Evolutionary conservation across 2,888 invertebrate species (phyloP).

Genomic region (Eurytoma californica): DNA sequence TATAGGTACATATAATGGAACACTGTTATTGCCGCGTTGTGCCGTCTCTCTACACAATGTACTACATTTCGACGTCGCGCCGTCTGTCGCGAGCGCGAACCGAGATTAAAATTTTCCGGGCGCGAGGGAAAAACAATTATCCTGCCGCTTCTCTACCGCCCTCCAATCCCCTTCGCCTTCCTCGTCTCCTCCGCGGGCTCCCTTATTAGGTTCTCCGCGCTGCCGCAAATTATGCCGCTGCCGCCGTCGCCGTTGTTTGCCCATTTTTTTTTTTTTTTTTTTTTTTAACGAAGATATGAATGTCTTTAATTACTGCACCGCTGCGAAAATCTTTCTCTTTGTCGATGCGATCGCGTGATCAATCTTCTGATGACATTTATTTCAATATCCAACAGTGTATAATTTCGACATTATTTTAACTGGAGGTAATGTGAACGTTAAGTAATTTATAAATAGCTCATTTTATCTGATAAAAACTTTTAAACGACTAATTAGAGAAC

Average conservation of each 20-base stretch:
- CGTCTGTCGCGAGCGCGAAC: conserved; percentile 56
- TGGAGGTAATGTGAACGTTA: too few species aligned
- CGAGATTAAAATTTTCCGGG: conserved; percentile 70
- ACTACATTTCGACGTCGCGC: conserved; percentile 61
- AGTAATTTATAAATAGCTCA: too few species aligned
- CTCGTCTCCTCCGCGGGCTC: conserved; percentile 8
- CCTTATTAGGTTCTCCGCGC: conserved; percentile 31
- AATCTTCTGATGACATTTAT: too few species aligned
- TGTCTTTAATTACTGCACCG: not conserved
- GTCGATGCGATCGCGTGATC: too few species aligned
- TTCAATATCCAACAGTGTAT: too few species aligned
- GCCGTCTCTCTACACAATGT: conserved; percentile 69
- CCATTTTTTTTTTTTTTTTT: not conserved
- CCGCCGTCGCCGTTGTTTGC: not conserved
- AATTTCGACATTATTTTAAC: too few species aligned
- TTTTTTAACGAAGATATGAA: not conserved
- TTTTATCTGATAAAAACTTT: too few species aligned
- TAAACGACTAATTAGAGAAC: too few species aligned
- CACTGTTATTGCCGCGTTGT: conserved; percentile 73
- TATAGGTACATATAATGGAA: conserved; percentile 69
- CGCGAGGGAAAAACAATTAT: conserved; percentile 57
- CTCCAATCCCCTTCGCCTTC: not conserved
- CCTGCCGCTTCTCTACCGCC: conserved; percentile 25
- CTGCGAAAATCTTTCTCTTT: too few species aligned
- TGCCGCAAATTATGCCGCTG: conserved; percentile 13